phyloP scores from a whole-genome alignment of 2,113 vertebrate species.

The Spilogale gracilis region DNA sequence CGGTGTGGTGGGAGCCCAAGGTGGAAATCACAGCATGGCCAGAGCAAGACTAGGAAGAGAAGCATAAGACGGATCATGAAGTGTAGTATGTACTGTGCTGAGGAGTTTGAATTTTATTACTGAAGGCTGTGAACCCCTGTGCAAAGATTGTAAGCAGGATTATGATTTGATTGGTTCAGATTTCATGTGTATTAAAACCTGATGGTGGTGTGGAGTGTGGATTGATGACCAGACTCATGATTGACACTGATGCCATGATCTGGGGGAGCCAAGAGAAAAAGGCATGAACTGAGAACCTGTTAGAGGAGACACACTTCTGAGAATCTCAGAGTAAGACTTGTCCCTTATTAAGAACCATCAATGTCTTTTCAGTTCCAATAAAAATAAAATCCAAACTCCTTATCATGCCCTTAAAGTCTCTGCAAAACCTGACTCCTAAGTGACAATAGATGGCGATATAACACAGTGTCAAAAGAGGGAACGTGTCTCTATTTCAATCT shows the following conservation, averaged over 20 bases:
- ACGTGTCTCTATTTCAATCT: not conserved
- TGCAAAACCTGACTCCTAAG: not conserved
- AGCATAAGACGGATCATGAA: not conserved
- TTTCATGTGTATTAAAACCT: not conserved
- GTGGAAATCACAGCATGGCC: not conserved
- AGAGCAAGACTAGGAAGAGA: not conserved
- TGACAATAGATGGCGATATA: not conserved
- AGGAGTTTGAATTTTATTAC: not conserved
- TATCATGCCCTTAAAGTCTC: not conserved
- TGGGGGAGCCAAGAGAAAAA: not conserved
- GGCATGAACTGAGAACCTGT: not conserved
- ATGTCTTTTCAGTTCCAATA: not conserved
- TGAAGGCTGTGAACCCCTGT: not conserved
- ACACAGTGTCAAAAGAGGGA: not conserved
- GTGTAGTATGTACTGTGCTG: not conserved
- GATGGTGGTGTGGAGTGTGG: not conserved
- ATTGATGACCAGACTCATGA: not conserved
- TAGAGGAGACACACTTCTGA: not conserved
- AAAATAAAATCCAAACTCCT: constrained; percentile 21
- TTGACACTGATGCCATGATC: not conserved
- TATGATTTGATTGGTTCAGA: not conserved
- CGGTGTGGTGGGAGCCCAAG: not conserved
- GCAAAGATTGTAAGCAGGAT: not conserved
- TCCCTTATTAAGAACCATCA: not conserved
- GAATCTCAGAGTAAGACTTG: not conserved